Base-by-base conservation (phyloP, 2,113 vertebrate species). In the Eleginops maclovinus region DNA sequence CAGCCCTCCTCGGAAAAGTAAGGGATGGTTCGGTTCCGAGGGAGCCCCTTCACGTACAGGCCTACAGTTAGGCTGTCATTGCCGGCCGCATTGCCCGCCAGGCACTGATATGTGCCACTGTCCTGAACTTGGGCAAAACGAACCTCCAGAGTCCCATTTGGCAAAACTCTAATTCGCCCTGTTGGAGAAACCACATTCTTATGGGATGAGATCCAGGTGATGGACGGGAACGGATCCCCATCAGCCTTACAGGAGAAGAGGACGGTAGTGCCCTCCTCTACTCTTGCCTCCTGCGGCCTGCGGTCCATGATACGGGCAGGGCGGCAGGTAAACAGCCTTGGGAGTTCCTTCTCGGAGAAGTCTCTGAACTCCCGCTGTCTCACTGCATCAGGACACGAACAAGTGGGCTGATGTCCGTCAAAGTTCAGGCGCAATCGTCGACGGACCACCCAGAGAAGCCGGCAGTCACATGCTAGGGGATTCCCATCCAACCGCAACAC, bases 401-500 rank as follows among this genome's bases (percentile, higher is more conserved):
- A 98, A 14, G 94, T 91, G 0, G 97, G 97, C 15, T 96, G 95
- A 3, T 86, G 92, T 0, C 91, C 85, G 9, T 96, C 96, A 12
- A 97, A 97, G 87, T 95, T 94, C 64, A 97, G 87, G 40, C 76
- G 92, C 28, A 87, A 6, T 1, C 95, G 91, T 0, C 95, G 90
- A 2, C 94, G 93, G 17, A 97, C 90, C 22, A 97, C 92, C 97
- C 97, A 98, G 12, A 97, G 92, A 43, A 97, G 94, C 1, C 96
- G 94, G 70, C 97, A 98, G 88, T 98, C 97, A 12, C 97, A 98
- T 28, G 95, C 94, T 31, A 98, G 75, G 1, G 96, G 96, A 84
- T 97, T 98, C 43, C 92, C 90, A 2, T 96, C 96, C 53, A 98
- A 85, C 17, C 95, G 87, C 68, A 98, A 84, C 36, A 95, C 95